These are phyloP conservation scores for honey bee (Apis mellifera) DNA, from an alignment of 1,140 invertebrate genomes.

Conservation along the genomic window Amel_HAv3.1 CM009937.2:9964001-9964500, in stretches of 20 bases:
- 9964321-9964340: conserved; percentile 41
- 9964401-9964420: conserved; percentile 28
- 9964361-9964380: conserved; percentile 49
- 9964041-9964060: neutral
- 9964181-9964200: conserved; percentile 35
- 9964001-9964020: too few species aligned
- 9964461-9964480: neutral
- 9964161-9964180: conserved; percentile 14
- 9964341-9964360: conserved; percentile 53
- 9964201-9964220: conserved; percentile 29
- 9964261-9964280: conserved; percentile 47
- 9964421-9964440: neutral
- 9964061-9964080: neutral
- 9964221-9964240: conserved; percentile 35
- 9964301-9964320: conserved; percentile 1
- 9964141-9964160: neutral
- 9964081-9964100: neutral
- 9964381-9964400: conserved; percentile 52
- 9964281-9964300: conserved; percentile 53
- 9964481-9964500: too few species aligned
- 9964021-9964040: too few species aligned
- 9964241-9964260: conserved; percentile 48
- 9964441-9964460: conserved; percentile 28
- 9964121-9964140: neutral
- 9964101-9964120: neutral